These are phyloP conservation scores for Conops quadrifasciatus DNA, from an alignment of 2,888 invertebrate genomes.

Conservation along the genomic window DNA sequence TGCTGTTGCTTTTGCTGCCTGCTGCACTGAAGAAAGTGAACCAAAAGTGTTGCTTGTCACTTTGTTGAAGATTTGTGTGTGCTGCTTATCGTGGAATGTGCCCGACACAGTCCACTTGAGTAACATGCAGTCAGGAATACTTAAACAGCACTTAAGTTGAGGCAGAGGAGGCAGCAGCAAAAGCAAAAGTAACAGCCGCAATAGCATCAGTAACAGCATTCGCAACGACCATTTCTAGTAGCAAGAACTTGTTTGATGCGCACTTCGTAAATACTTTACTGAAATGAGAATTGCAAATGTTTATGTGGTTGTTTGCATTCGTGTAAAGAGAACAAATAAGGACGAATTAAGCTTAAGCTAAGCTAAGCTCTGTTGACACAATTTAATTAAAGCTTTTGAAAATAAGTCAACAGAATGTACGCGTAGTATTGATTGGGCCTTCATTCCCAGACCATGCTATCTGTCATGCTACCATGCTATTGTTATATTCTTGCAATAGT, in stretches of 20 bases:
- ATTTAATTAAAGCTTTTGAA: slow-evolving; percentile 21
- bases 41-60: too few relatives aligned
- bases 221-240: neutral
- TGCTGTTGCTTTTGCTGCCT: neutral
- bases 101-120: neutral
- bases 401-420: neutral
- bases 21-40: neutral
- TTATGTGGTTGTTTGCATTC: neutral
- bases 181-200: too few relatives aligned
- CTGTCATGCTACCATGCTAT: too few relatives aligned
- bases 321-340: neutral
- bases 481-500: too few relatives aligned
- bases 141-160: too few relatives aligned
- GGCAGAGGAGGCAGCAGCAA: too few relatives aligned
- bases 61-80: neutral
- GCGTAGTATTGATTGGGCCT: too few relatives aligned
- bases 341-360: slow-evolving; percentile 5
- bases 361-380: slow-evolving; percentile 16
- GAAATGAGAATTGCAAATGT: neutral
- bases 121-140: neutral
- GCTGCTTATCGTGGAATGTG: neutral
- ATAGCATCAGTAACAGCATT: neutral
- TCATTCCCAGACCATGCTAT: too few relatives aligned
- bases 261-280: too few relatives aligned
- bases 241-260: neutral